phyloP scores from a whole-genome alignment of 37 sponge, comb jelly and placozoan species.

The Halisarca cf. caerulea region DNA sequence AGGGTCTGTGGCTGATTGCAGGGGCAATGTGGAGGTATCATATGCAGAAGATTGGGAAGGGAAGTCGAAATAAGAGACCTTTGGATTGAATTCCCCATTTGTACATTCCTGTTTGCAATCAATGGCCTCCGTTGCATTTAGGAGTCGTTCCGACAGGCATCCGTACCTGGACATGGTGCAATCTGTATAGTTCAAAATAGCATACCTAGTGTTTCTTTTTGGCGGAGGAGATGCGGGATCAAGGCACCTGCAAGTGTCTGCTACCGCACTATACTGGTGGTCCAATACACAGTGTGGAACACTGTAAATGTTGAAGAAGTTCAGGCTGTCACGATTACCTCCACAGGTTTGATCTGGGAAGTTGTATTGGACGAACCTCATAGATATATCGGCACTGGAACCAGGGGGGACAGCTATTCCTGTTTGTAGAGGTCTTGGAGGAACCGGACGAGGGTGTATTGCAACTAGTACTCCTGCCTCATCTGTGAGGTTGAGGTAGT shows the following conservation, averaged over 20 bases:
- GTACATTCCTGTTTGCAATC: neutral
- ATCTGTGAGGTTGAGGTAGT: neutral
- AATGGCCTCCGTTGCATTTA: neutral
- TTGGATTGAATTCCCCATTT: neutral
- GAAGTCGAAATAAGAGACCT: neutral
- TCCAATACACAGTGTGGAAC: constrained; percentile 21
- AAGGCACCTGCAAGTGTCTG: neutral
- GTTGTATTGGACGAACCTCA: neutral
- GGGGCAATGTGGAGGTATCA: neutral
- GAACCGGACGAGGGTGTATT: neutral
- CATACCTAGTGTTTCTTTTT: neutral
- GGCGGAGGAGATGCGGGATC: neutral
- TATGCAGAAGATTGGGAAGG: neutral
- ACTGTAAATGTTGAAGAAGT: constrained; percentile 1
- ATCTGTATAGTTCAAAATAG: neutral
- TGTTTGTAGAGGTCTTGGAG: constrained; percentile 8
- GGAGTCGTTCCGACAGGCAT: neutral
- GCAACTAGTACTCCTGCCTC: constrained; percentile 9
- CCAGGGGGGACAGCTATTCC: constrained; percentile 32
- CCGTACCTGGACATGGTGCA: neutral
- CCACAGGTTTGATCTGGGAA: neutral
- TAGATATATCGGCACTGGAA: neutral
- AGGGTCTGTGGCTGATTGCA: neutral
- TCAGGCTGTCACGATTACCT: neutral
- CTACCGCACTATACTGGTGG: neutral